Evolutionary conservation across 2,888 invertebrate genomes (phyloP), one percentile per base, ranked within the genome.

Genomic region (Agrochola lota): DNA sequence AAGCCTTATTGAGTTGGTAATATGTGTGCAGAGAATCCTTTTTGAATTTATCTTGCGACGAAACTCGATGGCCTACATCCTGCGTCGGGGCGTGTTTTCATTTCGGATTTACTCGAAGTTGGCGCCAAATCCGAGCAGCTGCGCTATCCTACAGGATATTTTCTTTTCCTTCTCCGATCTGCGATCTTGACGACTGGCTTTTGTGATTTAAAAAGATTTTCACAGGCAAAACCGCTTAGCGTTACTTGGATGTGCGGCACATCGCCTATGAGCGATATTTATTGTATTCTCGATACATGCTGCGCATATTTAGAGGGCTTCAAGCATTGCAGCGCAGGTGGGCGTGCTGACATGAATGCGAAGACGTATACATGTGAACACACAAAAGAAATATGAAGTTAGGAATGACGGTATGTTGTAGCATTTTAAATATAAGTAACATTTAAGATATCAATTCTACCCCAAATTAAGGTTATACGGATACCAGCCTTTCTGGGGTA

Each of bases 201-300:
- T 96, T 95, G 95, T 94, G 95, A 95, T 96, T 96, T 96, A 95
- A 96, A 96, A 96, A 96, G 95, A 96, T 96, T 96, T 95, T 91
- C 93, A 89, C 87, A 91, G 87, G 93, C 91, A 95, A 95, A 95
- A 93, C 94, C 94, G 95, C 95, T 95, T 95, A 95, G 89, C 87
- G 91, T 89, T 91, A 89, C 92, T 90, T 91, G 89, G 87, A 87
- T 89, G 87, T 83, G 87, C 87, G 90, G 89, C 91, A 83, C 75
- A 90, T 89, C 90, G 81, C 87, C 91, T 91, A 93, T 94, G 92
- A 93, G 90, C 90, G 90, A 87, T 88, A 85, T 88, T 89, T 88
- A 88, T 86, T 87, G 83, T 86, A 78, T 80, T 77, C 71, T 71
- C 72, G 60, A 55, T 70, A 75, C 87, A 83, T 78, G 78, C 23